phyloP scores from a whole-genome alignment of 2,113 vertebrate species.

The Cynopterus brachyotis region DNA sequence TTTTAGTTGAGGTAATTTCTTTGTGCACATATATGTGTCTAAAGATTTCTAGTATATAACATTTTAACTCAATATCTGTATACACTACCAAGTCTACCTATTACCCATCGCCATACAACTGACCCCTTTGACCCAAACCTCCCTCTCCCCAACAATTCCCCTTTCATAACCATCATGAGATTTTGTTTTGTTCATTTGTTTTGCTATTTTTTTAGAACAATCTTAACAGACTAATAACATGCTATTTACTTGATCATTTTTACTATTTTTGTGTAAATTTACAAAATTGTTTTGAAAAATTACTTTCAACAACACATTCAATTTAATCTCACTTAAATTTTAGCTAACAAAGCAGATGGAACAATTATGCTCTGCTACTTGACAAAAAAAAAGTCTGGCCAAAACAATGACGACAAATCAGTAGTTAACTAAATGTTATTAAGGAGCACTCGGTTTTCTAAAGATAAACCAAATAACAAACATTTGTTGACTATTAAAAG shows the following conservation, averaged over 20 bases:
- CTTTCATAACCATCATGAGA: neutral
- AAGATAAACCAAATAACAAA: neutral
- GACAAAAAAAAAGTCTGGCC: neutral
- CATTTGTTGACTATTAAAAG: neutral
- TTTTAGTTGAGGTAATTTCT: neutral
- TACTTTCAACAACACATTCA: neutral
- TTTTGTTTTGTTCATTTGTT: neutral
- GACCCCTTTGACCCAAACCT: neutral
- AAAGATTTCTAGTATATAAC: neutral
- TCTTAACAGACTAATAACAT: neutral
- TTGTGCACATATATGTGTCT: neutral
- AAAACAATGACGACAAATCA: neutral
- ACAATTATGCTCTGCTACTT: neutral
- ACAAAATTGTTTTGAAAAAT: neutral
- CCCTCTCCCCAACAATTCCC: neutral
- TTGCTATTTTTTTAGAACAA: neutral
- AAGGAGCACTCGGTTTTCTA: neutral
- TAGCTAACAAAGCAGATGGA: neutral
- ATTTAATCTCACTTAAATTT: constrained; percentile 12
- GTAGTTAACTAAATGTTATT: neutral
- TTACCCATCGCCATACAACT: neutral
- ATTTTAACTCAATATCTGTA: neutral
- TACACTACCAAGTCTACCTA: neutral
- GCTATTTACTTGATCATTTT: neutral
- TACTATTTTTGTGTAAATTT: neutral